Base-by-base conservation (phyloP, 1,140 invertebrate genomes). In the Drosophila ironensis region DNA sequence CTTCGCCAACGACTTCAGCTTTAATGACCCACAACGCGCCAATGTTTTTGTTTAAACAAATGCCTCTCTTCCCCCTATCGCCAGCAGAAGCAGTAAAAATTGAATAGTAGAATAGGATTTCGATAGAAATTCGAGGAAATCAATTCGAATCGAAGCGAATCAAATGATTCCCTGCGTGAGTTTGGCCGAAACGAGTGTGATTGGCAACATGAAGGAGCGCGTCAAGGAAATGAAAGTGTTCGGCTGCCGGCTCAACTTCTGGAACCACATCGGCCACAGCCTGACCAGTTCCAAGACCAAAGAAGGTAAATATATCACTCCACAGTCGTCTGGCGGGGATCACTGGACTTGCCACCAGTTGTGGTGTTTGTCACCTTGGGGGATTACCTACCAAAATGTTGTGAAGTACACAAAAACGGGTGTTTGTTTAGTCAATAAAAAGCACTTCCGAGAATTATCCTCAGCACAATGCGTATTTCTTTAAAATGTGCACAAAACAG, bases 221-320 rank as follows among this genome's bases (percentile, higher is more conserved):
- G 89, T 90, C 48, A 90, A 89, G 77, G 89, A 90, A 74, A 90
- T 90, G 89, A 89, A 90, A 64, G 89, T 90, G 40, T 90, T 90
- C 47, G 89, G 89, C 50, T 90, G 89, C 75, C 84, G 89, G 51
- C 72, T 90, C 37, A 90, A 90, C 71, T 90, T 90, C 35, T 90
- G 89, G 89, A 88, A 90, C 72, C 88, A 87, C 72, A 88, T 89
- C 37, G 87, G 88, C 60, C 88, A 89, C 37, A 89, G 88, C 38
- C 60, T 89, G 46, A 88, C 88, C 63, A 88, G 88, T 66, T 89
- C 88, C 53, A 89, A 89, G 78, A 68, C 88, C 81, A 88, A 87
- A 89, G 82, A 73, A 78, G 80, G 80, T 84, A 84, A 82, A 72
- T 69, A 46, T 53, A 20, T 19, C n/a, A 42, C 16, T 25, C 9